Conservation (phyloP, 2,113 vertebrate genomes). For the Aramus guarauna region DNA sequence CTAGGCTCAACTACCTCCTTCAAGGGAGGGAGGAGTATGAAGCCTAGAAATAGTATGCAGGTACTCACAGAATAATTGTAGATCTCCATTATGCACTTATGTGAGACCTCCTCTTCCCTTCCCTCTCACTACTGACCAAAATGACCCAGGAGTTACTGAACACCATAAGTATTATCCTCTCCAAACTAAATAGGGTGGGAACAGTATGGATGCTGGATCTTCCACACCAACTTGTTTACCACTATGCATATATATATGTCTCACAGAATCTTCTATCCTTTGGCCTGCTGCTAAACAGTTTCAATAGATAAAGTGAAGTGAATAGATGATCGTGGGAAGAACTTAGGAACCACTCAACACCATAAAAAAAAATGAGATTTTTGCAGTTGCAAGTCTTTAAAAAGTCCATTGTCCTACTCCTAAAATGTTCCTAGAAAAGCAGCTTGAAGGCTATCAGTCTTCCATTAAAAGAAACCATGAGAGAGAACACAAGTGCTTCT, state of each 20-base stretch:
- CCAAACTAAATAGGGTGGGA: neutral
- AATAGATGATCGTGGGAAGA: neutral
- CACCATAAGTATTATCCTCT: neutral
- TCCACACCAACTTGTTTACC: neutral
- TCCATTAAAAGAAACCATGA: neutral
- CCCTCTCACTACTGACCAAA: neutral
- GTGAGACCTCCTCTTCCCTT: neutral
- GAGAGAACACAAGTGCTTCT: neutral
- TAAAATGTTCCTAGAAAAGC: neutral
- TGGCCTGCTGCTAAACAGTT: neutral
- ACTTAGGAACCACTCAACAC: neutral
- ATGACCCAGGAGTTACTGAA: neutral
- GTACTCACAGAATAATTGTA: neutral
- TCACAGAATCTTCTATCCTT: neutral
- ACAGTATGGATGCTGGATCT: neutral
- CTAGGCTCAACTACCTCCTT: neutral
- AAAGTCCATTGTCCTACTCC: neutral
- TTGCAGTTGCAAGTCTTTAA: neutral
- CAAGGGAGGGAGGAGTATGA: neutral
- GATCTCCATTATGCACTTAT: neutral
- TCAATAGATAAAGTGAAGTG: neutral
- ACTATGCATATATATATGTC: neutral
- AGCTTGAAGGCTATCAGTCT: neutral
- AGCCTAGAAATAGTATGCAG: neutral
- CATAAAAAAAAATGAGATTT: neutral